Evolutionary conservation across 2,797 vertebrate species (phyloP).

Genomic region (Chaetodon trifasciatus): DNA sequence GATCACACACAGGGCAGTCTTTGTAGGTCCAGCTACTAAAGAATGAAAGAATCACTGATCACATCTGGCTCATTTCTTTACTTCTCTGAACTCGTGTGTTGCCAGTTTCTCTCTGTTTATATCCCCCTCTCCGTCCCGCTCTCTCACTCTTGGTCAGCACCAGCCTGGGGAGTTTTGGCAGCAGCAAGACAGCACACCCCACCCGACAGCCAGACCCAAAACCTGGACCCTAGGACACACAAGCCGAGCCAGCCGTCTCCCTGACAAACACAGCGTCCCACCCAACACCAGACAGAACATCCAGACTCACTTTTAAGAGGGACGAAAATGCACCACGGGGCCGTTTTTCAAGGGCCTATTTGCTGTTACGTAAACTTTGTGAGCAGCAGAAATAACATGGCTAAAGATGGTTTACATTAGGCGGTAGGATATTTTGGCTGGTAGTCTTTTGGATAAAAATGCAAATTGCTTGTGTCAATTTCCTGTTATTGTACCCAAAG

Average conservation of each 20-base stretch:
- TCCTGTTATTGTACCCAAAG: constrained; percentile 74
- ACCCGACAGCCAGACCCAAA: constrained; percentile 46
- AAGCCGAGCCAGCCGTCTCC: constrained; percentile 42
- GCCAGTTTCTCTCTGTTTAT: constrained; percentile 26
- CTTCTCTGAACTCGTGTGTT: constrained; percentile 1
- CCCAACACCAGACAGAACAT: constrained; percentile 57
- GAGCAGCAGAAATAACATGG: constrained; percentile 60
- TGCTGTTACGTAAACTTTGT: constrained; percentile 57
- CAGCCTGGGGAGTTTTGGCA: constrained; percentile 46
- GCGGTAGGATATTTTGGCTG: constrained; percentile 59
- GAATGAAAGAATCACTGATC: constrained; percentile 1
- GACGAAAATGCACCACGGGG: constrained; percentile 40
- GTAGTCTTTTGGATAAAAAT: constrained; percentile 59
- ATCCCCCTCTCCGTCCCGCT: not conserved
- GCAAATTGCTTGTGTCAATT: constrained; percentile 71
- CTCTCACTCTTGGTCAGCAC: constrained; percentile 36
- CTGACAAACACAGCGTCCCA: constrained; percentile 56
- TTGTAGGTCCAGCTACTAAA: constrained; percentile 21
- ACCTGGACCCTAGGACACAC: constrained; percentile 51
- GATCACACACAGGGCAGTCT: constrained; percentile 15
- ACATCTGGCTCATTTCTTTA: constrained; percentile 21
- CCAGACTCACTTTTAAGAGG: constrained; percentile 51
- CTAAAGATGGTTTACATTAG: constrained; percentile 72
- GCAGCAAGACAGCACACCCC: constrained; percentile 34
- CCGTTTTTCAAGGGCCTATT: constrained; percentile 49